Percentiles rank a stretch among this genome's conserved stretches.
Conservation (phyloP, 2,113 vertebrate species). For the Oncorhynchus masou region DNA sequence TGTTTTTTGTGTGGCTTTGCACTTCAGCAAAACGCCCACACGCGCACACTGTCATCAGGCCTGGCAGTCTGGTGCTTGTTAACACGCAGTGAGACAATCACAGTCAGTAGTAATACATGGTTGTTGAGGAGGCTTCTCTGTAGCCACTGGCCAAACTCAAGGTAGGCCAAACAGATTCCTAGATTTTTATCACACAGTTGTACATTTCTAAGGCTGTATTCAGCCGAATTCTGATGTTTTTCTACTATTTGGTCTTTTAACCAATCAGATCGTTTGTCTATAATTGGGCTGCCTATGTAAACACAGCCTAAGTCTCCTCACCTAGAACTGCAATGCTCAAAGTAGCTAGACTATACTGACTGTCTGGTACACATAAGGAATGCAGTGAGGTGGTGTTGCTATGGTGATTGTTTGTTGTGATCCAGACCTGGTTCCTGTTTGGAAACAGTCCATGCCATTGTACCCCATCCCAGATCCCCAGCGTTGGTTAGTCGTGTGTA, state of each 20-base stretch:
- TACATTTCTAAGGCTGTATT: too few relatives aligned
- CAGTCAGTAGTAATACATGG: not conserved
- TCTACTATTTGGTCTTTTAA: too few relatives aligned
- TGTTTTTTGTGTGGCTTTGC: constrained; percentile 14
- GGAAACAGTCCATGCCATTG: not conserved
- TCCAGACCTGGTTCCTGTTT: not conserved
- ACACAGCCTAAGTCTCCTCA: not conserved
- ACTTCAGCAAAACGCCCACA: constrained; percentile 14
- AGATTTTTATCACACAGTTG: not conserved
- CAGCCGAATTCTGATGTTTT: too few relatives aligned
- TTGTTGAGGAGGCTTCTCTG: not conserved
- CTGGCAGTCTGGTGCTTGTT: not conserved
- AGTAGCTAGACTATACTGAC: not conserved
- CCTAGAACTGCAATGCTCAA: not conserved
- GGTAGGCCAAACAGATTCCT: not conserved
- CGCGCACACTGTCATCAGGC: constrained; percentile 13
- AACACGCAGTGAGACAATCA: not conserved
- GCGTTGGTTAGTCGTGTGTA: not conserved
- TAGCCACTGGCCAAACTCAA: not conserved
- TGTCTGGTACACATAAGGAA: not conserved
- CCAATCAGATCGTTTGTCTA: too few relatives aligned
- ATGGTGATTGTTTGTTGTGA: not conserved
- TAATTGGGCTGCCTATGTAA: too few relatives aligned
- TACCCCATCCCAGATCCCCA: not conserved
- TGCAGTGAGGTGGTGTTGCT: not conserved